Evolutionary conservation across 92 coral and sea anemone species (phyloP), one percentile per base, ranked within the genome.

Genomic region (Porites divaricata): DNA sequence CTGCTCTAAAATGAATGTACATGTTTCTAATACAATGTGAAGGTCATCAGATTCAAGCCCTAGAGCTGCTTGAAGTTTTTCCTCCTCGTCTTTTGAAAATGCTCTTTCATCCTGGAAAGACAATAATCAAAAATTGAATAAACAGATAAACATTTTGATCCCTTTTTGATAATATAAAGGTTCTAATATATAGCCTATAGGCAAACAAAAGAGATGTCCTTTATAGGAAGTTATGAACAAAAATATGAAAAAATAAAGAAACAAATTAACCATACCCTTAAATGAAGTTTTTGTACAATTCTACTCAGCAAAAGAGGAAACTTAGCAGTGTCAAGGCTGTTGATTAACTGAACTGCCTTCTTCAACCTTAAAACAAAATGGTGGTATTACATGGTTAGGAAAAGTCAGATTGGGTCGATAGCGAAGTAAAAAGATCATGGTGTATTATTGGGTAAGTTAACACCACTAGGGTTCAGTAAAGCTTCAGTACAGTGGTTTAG

Each of bases 1-100:
- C 97, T 96, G 99, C 77, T 96, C 99, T 70, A 96, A 85, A 63
- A 95, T 89, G 74, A 96, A 96, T 19, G 98, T 93, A 53, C 94
- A 90, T 54, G 99, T 95, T 78, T 96, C 99, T 63, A 96, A 75
- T 12, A 96, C 98, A 79, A 95, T 88, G 77, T 96, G 98, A 57
- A 96, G 90, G 66, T 89, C 95, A 76, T 92, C 96, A 57, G 85
- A 87, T 58, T 93, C 96, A 35, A 96, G 81, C 65, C 88, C 84
- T 26, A 96, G 66, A 51, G 98, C 98, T 70, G 86, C 84, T 78
- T 95, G 96, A 0, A 96, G 88, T 83, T 96, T 96, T 22, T 88
- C 94, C 71, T 96, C 98, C 70, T 96, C 99, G 22, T 92, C 98
- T 22, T 91, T 93, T 21, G 99, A 92, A 75, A 96, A 96, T 58